Conservation (phyloP, 2,797 vertebrate species). For the Labroides dimidiatus region DNA sequence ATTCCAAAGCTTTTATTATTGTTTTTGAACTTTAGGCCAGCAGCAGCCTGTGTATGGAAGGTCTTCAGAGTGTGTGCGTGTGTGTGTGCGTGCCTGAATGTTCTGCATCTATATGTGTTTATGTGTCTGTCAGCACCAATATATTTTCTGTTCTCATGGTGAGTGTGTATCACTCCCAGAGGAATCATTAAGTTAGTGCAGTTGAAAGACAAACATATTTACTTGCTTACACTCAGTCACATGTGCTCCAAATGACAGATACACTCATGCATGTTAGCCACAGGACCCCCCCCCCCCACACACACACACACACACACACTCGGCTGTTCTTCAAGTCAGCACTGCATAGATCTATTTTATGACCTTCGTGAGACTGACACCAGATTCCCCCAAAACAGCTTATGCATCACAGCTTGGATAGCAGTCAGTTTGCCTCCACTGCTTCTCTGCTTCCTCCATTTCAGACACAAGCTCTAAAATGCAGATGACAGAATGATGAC, state of each 20-base stretch:
- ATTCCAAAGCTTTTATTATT: slow-evolving; percentile 69
- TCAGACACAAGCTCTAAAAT: slow-evolving; percentile 34
- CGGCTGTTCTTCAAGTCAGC: slow-evolving; percentile 44
- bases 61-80: slow-evolving; percentile 6
- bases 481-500: slow-evolving; percentile 64
- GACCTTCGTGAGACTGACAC: slow-evolving; percentile 60
- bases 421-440: slow-evolving; percentile 48
- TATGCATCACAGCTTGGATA: slow-evolving; percentile 63
- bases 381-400: slow-evolving; percentile 55
- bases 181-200: slow-evolving; percentile 56
- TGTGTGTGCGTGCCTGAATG: neutral
- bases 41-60: slow-evolving; percentile 32
- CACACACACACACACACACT: slow-evolving; percentile 11
- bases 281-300: neutral
- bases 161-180: slow-evolving; percentile 42
- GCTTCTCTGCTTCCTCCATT: slow-evolving; percentile 43
- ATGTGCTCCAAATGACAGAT: slow-evolving; percentile 7
- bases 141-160: slow-evolving; percentile 17
- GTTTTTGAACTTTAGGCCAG: slow-evolving; percentile 70
- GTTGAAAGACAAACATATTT: slow-evolving; percentile 61
- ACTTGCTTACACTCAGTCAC: slow-evolving; percentile 31
- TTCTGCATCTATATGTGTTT: slow-evolving; percentile 29
- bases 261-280: no score
- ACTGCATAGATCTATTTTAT: slow-evolving; percentile 64
- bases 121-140: slow-evolving; percentile 42